A percentile compares a stretch with the other conserved stretches of the same genome.
Evolutionary conservation across 2,113 vertebrate genomes (phyloP).

Genomic region (Antigone vipio): DNA sequence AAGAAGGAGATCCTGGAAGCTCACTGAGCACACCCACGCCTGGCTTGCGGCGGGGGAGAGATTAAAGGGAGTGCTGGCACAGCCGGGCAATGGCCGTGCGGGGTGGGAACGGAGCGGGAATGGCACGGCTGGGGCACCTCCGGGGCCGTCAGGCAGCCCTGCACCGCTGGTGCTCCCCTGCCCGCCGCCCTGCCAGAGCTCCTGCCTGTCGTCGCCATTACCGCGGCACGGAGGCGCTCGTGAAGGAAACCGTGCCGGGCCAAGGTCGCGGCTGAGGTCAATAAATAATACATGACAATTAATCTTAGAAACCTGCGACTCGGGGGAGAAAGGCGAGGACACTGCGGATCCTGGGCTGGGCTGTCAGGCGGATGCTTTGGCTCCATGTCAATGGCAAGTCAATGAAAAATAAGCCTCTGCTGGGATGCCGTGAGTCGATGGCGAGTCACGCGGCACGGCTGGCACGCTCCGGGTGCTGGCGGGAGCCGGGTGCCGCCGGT

Average conservation of each 20-base stretch:
- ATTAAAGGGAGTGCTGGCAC: neutral
- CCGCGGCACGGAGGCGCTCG: rapidly evolving
- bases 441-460: neutral
- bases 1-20: neutral
- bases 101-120: rapidly evolving
- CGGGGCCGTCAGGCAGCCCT: neutral
- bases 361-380: constrained; percentile 13
- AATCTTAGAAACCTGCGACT: constrained; percentile 5
- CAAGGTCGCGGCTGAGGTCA: constrained; percentile 33
- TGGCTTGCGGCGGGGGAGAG: neutral
- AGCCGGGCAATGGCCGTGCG: rapidly evolving
- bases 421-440: neutral
- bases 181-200: rapidly evolving
- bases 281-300: constrained; percentile 62
- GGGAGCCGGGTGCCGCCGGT: neutral
- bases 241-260: rapidly evolving
- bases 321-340: constrained; percentile 38
- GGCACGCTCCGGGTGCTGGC: rapidly evolving
- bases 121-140: rapidly evolving
- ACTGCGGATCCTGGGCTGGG: neutral
- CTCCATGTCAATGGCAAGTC: neutral
- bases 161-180: neutral
- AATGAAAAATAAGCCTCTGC: neutral
- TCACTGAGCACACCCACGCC: neutral
- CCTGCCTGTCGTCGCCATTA: rapidly evolving